Conservation (phyloP, 1,140 invertebrate genomes). For the Battus philenor region DNA sequence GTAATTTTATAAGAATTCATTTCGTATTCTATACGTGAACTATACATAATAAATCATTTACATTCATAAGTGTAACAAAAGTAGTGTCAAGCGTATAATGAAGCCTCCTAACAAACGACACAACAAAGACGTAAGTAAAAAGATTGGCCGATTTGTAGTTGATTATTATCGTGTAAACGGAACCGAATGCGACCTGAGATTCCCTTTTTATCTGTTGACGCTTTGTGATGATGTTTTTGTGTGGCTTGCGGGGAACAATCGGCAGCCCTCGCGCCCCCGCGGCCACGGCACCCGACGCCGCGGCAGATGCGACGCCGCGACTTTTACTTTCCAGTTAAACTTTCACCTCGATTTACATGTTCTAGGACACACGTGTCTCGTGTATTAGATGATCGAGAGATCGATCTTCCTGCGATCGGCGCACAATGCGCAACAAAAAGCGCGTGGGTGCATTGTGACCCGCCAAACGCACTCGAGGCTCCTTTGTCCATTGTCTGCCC, state of each 20-base stretch:
- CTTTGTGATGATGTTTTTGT: slow-evolving; percentile 41
- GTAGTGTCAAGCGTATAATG: slow-evolving; percentile 56
- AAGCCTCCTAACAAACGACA: slow-evolving; percentile 39
- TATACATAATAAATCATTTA: slow-evolving; percentile 61
- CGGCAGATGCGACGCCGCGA: slow-evolving; percentile 50
- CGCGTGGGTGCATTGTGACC: slow-evolving; percentile 64
- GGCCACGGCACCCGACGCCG: slow-evolving; percentile 50
- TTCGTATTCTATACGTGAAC: too few species aligned
- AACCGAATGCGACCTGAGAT: slow-evolving; percentile 39
- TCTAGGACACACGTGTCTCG: slow-evolving; percentile 46
- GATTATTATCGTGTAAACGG: slow-evolving; percentile 54
- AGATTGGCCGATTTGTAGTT: slow-evolving; percentile 64
- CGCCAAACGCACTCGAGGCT: slow-evolving; percentile 46
- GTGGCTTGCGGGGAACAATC: slow-evolving; percentile 39
- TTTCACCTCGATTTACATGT: slow-evolving; percentile 73
- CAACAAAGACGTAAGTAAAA: slow-evolving; percentile 46
- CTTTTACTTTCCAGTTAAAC: slow-evolving; percentile 70
- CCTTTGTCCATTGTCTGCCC: slow-evolving; percentile 68
- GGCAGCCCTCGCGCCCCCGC: slow-evolving; percentile 37
- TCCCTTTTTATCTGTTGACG: slow-evolving; percentile 52
- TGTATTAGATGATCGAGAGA: slow-evolving; percentile 28
- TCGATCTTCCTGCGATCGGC: slow-evolving; percentile 56
- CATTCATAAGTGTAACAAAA: slow-evolving; percentile 39
- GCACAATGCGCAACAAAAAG: slow-evolving; percentile 48
- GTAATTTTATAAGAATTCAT: too few species aligned